phyloP scores from a whole-genome alignment of 2,113 vertebrate genomes.

The Bubo scandiacus region DNA sequence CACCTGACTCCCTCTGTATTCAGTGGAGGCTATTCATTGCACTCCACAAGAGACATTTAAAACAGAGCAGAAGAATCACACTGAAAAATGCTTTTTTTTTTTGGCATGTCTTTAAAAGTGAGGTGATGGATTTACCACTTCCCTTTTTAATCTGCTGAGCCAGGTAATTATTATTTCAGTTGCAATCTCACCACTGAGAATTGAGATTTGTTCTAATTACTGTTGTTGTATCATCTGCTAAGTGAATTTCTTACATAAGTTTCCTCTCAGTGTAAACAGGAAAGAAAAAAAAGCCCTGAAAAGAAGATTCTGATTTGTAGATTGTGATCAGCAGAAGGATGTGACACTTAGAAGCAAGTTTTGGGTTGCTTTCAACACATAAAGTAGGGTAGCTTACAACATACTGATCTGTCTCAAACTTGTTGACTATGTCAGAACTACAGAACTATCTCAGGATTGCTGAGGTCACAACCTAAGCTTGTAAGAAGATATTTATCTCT shows the following conservation, averaged over 20 bases:
- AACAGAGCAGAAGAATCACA: not conserved
- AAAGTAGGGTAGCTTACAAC: not conserved
- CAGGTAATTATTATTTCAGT: not conserved
- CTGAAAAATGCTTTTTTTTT: not conserved
- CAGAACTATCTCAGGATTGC: not conserved
- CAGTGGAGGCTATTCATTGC: not conserved
- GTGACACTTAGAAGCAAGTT: not conserved
- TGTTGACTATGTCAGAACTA: fast-evolving
- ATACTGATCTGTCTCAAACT: not conserved
- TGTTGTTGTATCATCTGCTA: not conserved
- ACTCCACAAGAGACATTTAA: not conserved
- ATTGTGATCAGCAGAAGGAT: not conserved
- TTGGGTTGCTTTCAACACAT: not conserved
- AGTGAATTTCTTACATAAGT: not conserved
- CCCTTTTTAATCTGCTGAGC: not conserved
- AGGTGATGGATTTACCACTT: not conserved
- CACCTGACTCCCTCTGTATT: not conserved
- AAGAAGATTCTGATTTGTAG: not conserved
- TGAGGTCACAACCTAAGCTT: not conserved
- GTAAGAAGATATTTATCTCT: not conserved
- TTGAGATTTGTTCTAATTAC: not conserved
- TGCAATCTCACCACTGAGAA: not conserved
- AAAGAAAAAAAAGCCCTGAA: not conserved
- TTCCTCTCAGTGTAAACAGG: not conserved
- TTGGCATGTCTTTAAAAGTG: not conserved